Evolutionary conservation across 2,888 invertebrate genomes (phyloP).

Genomic region (Eulithis prunata): DNA sequence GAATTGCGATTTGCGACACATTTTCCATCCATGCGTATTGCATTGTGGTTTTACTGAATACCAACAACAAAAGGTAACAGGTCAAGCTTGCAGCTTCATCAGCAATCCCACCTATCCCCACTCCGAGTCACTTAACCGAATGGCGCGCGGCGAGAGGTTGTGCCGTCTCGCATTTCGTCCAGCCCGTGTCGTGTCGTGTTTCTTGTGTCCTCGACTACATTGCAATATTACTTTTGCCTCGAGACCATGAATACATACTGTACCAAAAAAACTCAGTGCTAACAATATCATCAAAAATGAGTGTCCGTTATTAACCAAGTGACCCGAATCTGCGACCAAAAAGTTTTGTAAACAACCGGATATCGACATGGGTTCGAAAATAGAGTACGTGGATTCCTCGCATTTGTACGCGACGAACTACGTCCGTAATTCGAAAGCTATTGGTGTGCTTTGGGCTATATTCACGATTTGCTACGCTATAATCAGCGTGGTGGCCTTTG

Average conservation of each 20-base stretch:
- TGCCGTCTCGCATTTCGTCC: slow-evolving; percentile 57
- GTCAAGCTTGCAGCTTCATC: slow-evolving; percentile 69
- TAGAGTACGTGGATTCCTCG: slow-evolving; percentile 95
- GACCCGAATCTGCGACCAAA: slow-evolving; percentile 46
- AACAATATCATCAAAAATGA: slow-evolving; percentile 52
- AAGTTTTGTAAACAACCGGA: slow-evolving; percentile 62
- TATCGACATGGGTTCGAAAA: slow-evolving; percentile 92
- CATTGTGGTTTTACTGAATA: slow-evolving; percentile 30
- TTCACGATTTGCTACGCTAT: slow-evolving; percentile 99
- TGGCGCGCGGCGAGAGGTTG: slow-evolving; percentile 76
- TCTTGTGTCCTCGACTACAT: slow-evolving; percentile 65
- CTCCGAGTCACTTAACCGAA: slow-evolving; percentile 63
- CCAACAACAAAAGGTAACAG: slow-evolving; percentile 55
- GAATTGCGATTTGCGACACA: slow-evolving; percentile 4
- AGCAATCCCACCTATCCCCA: slow-evolving; percentile 78
- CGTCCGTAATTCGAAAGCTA: slow-evolving; percentile 96
- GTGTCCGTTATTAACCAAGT: slow-evolving; percentile 54
- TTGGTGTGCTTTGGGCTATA: slow-evolving; percentile 98
- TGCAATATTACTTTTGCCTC: slow-evolving; percentile 55
- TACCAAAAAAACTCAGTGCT: slow-evolving; percentile 48
- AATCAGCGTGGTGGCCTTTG: slow-evolving; percentile 96
- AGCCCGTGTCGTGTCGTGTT: slow-evolving; percentile 71
- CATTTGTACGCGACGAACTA: slow-evolving; percentile 96
- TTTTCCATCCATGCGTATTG: slow-evolving; percentile 4
- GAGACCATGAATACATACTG: slow-evolving; percentile 63